Percentiles rank a stretch among this genome's conserved stretches.
Evolutionary conservation across 2,888 invertebrate species (phyloP).

Genomic region (Erebia epiphron): DNA sequence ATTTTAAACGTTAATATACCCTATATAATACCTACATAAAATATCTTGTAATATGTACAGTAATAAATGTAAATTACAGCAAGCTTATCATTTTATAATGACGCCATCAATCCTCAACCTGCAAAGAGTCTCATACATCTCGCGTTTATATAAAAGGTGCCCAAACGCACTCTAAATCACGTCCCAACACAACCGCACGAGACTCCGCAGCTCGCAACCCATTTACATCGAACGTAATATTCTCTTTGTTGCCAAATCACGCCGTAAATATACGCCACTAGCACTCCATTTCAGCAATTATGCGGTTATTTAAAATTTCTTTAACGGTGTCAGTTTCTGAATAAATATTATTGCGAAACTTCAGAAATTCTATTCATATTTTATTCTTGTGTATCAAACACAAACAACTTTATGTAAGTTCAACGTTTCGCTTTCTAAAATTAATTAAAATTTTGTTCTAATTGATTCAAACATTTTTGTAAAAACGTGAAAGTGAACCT

Average conservation of each 20-base stretch:
- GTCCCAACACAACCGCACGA: slow-evolving; percentile 33
- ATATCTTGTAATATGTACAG: no score
- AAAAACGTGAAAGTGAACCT: no score
- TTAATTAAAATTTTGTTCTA: no score
- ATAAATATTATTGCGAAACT: neutral
- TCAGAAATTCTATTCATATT: slow-evolving; percentile 6
- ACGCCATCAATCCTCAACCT: slow-evolving; percentile 5
- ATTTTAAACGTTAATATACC: no score
- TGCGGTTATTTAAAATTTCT: slow-evolving; percentile 49
- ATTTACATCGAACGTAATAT: slow-evolving; percentile 46
- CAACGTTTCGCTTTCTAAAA: neutral
- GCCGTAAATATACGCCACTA: slow-evolving; percentile 53
- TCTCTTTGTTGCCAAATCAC: slow-evolving; percentile 45
- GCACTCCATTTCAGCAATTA: slow-evolving; percentile 50
- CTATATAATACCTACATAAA: no score
- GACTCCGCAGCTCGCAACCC: slow-evolving; percentile 41
- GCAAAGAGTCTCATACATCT: slow-evolving; percentile 13
- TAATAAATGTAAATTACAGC: no score
- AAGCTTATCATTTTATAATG: slow-evolving; percentile 16
- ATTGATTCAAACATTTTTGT: no score
- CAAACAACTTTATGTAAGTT: neutral
- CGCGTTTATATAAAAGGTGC: slow-evolving; percentile 21
- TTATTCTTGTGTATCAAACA: neutral
- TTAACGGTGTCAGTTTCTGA: slow-evolving; percentile 28
- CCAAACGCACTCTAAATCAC: slow-evolving; percentile 33